phyloP scores from a whole-genome alignment of 2,113 vertebrate genomes.

The Corvus hawaiiensis region DNA sequence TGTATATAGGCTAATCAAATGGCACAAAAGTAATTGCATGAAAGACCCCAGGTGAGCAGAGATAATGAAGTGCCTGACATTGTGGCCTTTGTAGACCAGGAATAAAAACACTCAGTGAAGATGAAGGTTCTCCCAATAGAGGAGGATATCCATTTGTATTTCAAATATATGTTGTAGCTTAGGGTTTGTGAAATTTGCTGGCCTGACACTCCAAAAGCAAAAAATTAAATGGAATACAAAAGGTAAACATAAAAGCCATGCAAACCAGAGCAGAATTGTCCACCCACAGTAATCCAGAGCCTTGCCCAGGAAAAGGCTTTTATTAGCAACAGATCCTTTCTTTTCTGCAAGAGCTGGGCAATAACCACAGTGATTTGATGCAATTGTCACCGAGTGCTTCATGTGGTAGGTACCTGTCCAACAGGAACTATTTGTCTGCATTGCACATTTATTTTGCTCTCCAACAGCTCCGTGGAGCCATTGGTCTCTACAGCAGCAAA shows the following conservation, averaged over 20 bases:
- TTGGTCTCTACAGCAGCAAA: neutral
- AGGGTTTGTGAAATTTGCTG: neutral
- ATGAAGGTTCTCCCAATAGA: neutral
- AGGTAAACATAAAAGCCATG: neutral
- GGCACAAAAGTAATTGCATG: neutral
- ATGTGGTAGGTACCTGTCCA: neutral
- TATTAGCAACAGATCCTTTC: neutral
- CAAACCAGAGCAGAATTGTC: neutral
- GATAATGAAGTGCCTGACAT: neutral
- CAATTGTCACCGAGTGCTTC: neutral
- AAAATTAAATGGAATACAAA: neutral
- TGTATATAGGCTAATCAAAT: neutral
- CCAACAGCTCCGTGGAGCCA: neutral
- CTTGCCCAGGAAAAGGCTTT: neutral
- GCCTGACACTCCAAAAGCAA: neutral
- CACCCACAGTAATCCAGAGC: neutral
- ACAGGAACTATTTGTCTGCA: neutral
- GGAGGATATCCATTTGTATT: neutral
- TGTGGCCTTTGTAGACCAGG: neutral
- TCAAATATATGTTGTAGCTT: neutral
- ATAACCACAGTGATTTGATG: neutral
- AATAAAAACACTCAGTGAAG: neutral
- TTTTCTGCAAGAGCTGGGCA: neutral
- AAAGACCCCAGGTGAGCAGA: neutral
- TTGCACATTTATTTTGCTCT: neutral